phyloP scores from a whole-genome alignment of 2,797 vertebrate genomes.

The Myripristis murdjan region DNA sequence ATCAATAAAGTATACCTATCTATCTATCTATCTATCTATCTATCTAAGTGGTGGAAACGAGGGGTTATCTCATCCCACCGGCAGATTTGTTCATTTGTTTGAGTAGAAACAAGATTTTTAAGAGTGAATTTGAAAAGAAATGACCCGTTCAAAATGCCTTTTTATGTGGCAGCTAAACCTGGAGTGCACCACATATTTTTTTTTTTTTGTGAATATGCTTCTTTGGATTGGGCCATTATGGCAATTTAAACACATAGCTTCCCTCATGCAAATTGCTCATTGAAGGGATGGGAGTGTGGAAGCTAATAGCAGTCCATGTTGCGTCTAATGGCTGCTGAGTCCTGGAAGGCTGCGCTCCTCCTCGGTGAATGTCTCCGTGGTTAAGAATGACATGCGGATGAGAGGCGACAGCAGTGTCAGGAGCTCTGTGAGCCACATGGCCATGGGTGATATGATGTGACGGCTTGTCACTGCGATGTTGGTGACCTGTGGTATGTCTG shows the following conservation, averaged over 20 bases:
- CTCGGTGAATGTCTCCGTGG: slow-evolving; percentile 64
- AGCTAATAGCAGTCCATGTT: background rate
- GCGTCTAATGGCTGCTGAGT: slow-evolving; percentile 35
- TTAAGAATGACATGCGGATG: slow-evolving; percentile 75
- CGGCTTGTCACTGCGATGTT: slow-evolving; percentile 81
- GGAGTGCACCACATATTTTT: slow-evolving; percentile 49
- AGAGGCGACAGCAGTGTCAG: slow-evolving; percentile 85
- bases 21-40: too few species aligned
- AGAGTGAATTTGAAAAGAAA: too few species aligned
- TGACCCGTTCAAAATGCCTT: too few species aligned
- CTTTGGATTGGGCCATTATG: background rate
- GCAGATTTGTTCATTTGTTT: too few species aligned
- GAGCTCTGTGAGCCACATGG: slow-evolving; percentile 76
- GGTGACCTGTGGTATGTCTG: slow-evolving; percentile 75
- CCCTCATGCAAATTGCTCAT: slow-evolving; percentile 33
- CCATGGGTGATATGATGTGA: slow-evolving; percentile 84
- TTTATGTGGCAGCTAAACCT: slow-evolving; percentile 45
- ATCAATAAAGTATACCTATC: too few species aligned
- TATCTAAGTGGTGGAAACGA: too few species aligned
- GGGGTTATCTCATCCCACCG: too few species aligned
- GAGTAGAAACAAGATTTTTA: too few species aligned
- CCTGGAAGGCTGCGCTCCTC: slow-evolving; percentile 46
- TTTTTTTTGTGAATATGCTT: slow-evolving; percentile 12
- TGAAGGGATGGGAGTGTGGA: slow-evolving; percentile 27
- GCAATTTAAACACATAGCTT: slow-evolving; percentile 4